A percentile compares a stretch with the other conserved stretches of the same genome.
phyloP scores from a whole-genome alignment of 2,113 vertebrate genomes.

The Formicarius rufipectus region DNA sequence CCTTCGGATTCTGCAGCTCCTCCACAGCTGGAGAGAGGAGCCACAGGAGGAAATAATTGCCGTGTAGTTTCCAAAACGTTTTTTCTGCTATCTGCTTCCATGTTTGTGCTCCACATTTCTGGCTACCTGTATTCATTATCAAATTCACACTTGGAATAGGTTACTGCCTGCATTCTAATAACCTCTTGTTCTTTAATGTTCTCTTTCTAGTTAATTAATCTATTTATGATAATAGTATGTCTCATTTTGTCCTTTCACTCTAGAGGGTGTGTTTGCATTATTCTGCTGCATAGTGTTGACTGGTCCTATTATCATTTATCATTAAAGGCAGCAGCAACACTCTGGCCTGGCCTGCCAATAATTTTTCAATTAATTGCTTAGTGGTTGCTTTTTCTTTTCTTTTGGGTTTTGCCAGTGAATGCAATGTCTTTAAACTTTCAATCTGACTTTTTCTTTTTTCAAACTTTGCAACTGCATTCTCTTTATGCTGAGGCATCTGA shows the following conservation, averaged over 20 bases:
- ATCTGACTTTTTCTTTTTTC: background rate
- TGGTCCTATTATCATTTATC: slow-evolving; percentile 46
- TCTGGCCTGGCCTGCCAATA: slow-evolving; percentile 39
- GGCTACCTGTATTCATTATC: slow-evolving; percentile 45
- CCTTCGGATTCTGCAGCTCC: background rate
- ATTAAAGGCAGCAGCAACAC: slow-evolving; percentile 19
- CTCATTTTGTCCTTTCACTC: slow-evolving; percentile 42
- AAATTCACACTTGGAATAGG: background rate
- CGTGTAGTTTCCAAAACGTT: background rate
- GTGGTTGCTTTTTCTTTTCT: background rate
- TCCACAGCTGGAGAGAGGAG: rapidly evolving
- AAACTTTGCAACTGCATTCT: background rate
- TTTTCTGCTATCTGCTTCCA: background rate
- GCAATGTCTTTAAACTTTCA: background rate
- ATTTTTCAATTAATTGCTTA: slow-evolving; percentile 55
- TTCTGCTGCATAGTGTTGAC: background rate
- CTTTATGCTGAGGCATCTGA: background rate
- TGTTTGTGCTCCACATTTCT: rapidly evolving
- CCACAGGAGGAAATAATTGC: background rate
- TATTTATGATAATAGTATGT: slow-evolving; percentile 55
- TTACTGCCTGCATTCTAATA: background rate
- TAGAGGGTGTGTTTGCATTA: slow-evolving; percentile 48
- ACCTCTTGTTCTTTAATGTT: slow-evolving; percentile 33
- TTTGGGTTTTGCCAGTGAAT: background rate
- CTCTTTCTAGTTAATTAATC: slow-evolving; percentile 60